A percentile compares a stretch with the other conserved stretches of the same genome.
Evolutionary conservation across 2,113 vertebrate genomes (phyloP).

Genomic region (Ranitomeya imitator): DNA sequence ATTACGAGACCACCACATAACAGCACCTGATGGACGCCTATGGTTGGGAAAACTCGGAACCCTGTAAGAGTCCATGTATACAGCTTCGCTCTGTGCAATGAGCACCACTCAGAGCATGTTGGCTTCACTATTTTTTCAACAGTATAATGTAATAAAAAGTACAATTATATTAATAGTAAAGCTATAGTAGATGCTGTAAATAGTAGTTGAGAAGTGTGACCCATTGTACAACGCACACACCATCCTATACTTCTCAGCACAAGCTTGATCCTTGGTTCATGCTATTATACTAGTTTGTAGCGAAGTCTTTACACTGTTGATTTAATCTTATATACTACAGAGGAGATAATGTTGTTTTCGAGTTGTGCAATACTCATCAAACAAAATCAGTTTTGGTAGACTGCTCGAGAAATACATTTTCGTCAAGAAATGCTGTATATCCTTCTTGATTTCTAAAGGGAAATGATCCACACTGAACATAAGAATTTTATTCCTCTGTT

Average conservation of each 20-base stretch:
- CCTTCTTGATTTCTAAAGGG: constrained; percentile 32
- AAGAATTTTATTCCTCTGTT: neutral
- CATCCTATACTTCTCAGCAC: neutral
- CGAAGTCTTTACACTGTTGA: neutral
- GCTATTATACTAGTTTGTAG: neutral
- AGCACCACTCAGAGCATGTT: too few relatives aligned
- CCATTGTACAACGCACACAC: neutral
- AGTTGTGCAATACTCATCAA: constrained; percentile 23
- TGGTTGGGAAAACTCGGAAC: too few relatives aligned
- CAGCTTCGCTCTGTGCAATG: too few relatives aligned
- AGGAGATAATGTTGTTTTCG: constrained; percentile 39
- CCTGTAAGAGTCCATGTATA: too few relatives aligned
- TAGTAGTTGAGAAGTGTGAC: neutral
- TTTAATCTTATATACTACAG: constrained; percentile 35
- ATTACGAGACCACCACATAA: too few relatives aligned
- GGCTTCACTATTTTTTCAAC: too few relatives aligned
- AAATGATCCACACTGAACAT: neutral
- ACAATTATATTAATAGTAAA: neutral
- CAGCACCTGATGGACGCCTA: too few relatives aligned
- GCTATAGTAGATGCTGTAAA: neutral
- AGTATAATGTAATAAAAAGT: neutral
- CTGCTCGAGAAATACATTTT: constrained; percentile 20
- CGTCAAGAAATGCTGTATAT: constrained; percentile 9
- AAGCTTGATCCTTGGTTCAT: neutral
- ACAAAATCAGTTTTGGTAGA: neutral